Conservation (phyloP, 2,113 vertebrate species). For the Limnothrissa miodon region DNA sequence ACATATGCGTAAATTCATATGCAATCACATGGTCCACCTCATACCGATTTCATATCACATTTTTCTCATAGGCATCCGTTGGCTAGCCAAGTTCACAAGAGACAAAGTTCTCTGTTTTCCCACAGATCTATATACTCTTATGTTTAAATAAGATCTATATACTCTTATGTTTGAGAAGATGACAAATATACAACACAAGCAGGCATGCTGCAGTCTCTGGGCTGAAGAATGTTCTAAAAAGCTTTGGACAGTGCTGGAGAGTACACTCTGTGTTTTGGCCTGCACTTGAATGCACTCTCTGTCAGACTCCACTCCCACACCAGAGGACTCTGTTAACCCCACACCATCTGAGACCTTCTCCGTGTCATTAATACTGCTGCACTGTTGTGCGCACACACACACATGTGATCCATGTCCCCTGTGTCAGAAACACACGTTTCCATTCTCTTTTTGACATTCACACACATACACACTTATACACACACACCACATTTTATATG, state of each 20-base stretch:
- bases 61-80: background rate
- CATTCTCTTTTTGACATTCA: too few species aligned
- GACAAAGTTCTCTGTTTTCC: background rate
- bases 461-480: background rate
- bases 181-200: background rate
- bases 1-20: background rate
- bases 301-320: background rate
- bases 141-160: background rate
- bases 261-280: background rate
- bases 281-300: background rate
- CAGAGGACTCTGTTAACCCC: background rate
- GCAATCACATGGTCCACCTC: background rate
- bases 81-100: background rate
- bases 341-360: background rate
- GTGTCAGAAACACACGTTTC: too few species aligned
- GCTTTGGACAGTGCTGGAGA: background rate
- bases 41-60: conserved; percentile 13
- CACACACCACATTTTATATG: conserved; percentile 18
- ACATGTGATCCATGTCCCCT: too few species aligned
- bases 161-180: too few species aligned
- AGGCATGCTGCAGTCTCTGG: background rate
- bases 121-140: background rate
- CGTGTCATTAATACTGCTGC: conserved; percentile 29
- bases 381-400: conserved; percentile 23
- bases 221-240: background rate